These are phyloP conservation scores for Uropetala carovei DNA, from an alignment of 2,888 invertebrate genomes.

Conservation along the genomic window DNA sequence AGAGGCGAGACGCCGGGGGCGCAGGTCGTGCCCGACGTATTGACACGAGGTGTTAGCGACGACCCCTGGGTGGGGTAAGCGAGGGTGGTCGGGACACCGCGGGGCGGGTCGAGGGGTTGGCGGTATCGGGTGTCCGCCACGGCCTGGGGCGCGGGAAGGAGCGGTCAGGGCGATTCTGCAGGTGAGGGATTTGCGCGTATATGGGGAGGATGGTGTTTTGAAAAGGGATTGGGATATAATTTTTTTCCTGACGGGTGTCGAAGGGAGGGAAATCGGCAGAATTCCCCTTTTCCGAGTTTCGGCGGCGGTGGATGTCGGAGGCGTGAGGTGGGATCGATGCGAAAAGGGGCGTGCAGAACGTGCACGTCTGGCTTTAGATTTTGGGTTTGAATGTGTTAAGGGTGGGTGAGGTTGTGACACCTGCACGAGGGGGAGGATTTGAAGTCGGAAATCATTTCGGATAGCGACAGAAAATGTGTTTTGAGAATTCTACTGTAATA, in stretches of 20 bases:
- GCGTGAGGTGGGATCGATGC: too few species aligned
- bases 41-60: slow-evolving; percentile 58
- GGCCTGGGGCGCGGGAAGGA: neutral
- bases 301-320: neutral
- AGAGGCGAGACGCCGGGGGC: neutral
- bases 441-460: too few species aligned
- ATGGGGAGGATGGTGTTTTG: neutral
- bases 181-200: neutral
- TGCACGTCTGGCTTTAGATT: too few species aligned
- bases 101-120: neutral
- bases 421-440: too few species aligned
- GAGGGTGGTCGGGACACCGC: neutral
- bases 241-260: neutral
- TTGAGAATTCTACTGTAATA: too few species aligned
- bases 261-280: neutral
- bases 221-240: neutral
- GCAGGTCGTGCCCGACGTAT: slow-evolving; percentile 29
- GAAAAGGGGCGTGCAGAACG: too few species aligned
- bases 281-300: neutral
- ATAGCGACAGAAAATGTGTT: too few species aligned
- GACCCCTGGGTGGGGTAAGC: neutral
- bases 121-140: neutral
- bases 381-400: too few species aligned
- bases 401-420: too few species aligned
- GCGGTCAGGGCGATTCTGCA: slow-evolving; percentile 3